Conservation (phyloP, 1,140 invertebrate genomes). For the Lineus longissimus region DNA sequence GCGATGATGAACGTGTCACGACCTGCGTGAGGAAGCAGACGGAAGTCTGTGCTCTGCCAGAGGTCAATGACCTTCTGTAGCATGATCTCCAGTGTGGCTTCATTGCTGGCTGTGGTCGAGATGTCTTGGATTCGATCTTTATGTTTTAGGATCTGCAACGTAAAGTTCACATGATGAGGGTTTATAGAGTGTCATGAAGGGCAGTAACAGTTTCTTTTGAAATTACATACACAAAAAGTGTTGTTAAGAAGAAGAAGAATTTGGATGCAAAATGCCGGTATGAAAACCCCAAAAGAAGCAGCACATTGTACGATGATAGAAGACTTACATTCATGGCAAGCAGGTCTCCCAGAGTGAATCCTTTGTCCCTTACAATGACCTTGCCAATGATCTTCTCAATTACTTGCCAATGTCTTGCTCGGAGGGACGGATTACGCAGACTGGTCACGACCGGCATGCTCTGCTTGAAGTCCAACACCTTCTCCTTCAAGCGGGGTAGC, state of each 20-base stretch:
- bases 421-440: slow-evolving; percentile 49
- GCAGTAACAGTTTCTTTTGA: too few species aligned
- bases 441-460: slow-evolving; percentile 57
- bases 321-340: slow-evolving; percentile 49
- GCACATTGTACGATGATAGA: too few species aligned
- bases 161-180: background rate
- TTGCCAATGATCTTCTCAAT: slow-evolving; percentile 49
- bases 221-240: too few species aligned
- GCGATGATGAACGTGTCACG: slow-evolving; percentile 76
- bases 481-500: slow-evolving; percentile 68
- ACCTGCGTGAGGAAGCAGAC: slow-evolving; percentile 42
- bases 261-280: too few species aligned
- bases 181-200: background rate
- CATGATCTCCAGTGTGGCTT: slow-evolving; percentile 72
- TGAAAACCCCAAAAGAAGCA: background rate
- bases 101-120: slow-evolving; percentile 76
- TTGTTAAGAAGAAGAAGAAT: too few species aligned
- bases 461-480: slow-evolving; percentile 73
- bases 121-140: slow-evolving; percentile 74
- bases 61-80: slow-evolving; percentile 65
- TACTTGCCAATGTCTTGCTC: slow-evolving; percentile 47
- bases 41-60: slow-evolving; percentile 51
- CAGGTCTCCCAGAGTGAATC: slow-evolving; percentile 48
- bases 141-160: slow-evolving; percentile 63
- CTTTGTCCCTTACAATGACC: slow-evolving; percentile 43